Base-by-base conservation (phyloP, 2,797 vertebrate species). In the Tenualosa ilisha region DNA sequence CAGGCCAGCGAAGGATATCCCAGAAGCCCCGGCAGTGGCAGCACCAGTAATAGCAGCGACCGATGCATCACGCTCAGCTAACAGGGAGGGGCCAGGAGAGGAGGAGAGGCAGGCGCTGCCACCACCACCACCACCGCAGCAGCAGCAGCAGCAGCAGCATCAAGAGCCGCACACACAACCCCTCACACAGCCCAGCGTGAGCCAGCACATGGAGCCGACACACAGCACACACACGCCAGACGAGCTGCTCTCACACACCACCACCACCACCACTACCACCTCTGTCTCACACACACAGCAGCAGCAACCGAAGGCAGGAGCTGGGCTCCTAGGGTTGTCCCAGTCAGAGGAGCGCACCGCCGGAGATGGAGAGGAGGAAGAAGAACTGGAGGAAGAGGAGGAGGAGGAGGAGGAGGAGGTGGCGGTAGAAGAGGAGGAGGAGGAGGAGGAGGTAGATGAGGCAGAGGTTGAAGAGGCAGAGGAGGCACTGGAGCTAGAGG, bases 371-470 rank as follows among this genome's bases (percentile, higher is more conserved):
- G 88, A 83, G 31, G 49, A 88, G 54, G 91, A 94, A 89, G 93
- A 89, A 84, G 86, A 84, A 20, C 90, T 92, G 89, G 90, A 89
- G 85, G 86, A 90, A 65, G 83, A 92, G 31, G 91, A 94, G 90
- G 93, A 89, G 92, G 92, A 88, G 37, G 82, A 84, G 84, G 84
- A 81, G 59, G 88, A 88, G 1, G 82, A 92, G 31, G 92, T 92
- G 89, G 91, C 93, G 90, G 93, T 88, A 84, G 86, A 84, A 15
- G 91, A 93, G 89, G 91, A 89, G 85, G 88, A 89, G 92, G 92
- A 88, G 37, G 82, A 84, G 84, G 84, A 81, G 59, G 88, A 88
- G 1, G 68, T 82, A 81, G 89, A 91, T 85, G 72, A 84, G 89
- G 82, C 92, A 24, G 85, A 88, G 22, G 88, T 88, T 54, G 90